Evolutionary conservation across 2,113 vertebrate species (phyloP), one percentile per base, ranked within the genome.

Genomic region (human): DNA sequence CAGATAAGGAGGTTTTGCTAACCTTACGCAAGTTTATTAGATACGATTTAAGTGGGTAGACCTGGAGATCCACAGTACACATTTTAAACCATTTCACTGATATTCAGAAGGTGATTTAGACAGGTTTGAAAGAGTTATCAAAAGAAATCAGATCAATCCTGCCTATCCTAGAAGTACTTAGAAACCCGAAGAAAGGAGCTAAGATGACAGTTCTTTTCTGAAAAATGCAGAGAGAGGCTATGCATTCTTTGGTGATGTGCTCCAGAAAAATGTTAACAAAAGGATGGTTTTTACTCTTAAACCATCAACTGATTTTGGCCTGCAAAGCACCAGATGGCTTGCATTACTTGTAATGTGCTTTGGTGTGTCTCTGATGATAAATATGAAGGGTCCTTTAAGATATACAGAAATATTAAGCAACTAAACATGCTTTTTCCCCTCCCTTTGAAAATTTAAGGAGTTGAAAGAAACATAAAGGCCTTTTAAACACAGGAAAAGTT

Each of bases 311-410:
- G 89, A 94, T 73, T 96, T 97, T 97, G 97, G 97, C 96, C 83
- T 96, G 94, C 48, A 96, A 94, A 96, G 75, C 83, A 72, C 93
- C 98, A 98, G 98, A 97, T 98, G 98, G 97, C 90, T 98, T 94
- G 30, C 87, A 98, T 98, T 98, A 98, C 91, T 94, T 82, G 75
- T 97, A 97, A 97, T 97, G 94, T 97, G 96, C 97, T 97, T 97
- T 98, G 96, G 94, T 98, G 97, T 97, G 96, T 98, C 97, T 98
- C 94, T 97, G 96, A 97, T 98, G 98, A 98, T 98, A 98, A 98
- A 98, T 97, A 98, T 91, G 94, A 98, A 97, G 91, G 66, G 79
- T 70, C 73, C 95, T 97, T 97, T 98, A 98, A 98, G 97, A 98
- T 97, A 98, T 89, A 97, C 97, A 98, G 97, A 97, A 98, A 97